A percentile compares a stretch with the other conserved stretches of the same genome.
Conservation (phyloP, 2,888 invertebrate species). For the Trissolcus brochymenae region DNA sequence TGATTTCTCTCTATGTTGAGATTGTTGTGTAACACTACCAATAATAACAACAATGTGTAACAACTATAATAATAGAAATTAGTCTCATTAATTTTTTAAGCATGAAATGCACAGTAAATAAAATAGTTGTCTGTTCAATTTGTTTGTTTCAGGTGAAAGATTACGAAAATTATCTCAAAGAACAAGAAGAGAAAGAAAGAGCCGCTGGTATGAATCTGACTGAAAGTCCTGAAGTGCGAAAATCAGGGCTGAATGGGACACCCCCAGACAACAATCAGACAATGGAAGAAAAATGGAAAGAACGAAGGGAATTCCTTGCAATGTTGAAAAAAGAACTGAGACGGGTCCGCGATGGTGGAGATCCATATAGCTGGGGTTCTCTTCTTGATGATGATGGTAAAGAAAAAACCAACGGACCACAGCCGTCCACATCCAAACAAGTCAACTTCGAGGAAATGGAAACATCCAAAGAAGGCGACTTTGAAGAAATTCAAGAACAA, state of each 20-base stretch:
- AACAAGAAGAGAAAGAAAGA: conserved; percentile 70
- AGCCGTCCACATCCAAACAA: conserved; percentile 17
- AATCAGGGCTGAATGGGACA: conserved; percentile 39
- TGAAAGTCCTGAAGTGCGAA: conserved; percentile 28
- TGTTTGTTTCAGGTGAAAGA: conserved; percentile 64
- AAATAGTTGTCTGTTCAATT: no score
- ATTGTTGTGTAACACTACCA: no score
- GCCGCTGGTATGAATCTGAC: conserved; percentile 41
- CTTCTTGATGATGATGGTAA: conserved; percentile 68
- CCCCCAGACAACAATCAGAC: conserved; percentile 36
- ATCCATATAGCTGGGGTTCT: conserved; percentile 70
- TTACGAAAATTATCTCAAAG: conserved; percentile 70
- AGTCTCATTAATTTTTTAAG: no score
- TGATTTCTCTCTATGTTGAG: no score
- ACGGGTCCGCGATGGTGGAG: conserved; percentile 69
- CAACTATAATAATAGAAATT: no score
- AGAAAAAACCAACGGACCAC: conserved; percentile 72
- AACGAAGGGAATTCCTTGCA: conserved; percentile 71
- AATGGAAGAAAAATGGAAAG: conserved; percentile 66
- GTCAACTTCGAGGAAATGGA: conserved; percentile 3
- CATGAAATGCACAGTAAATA: no score
- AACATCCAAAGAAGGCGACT: conserved; percentile 11
- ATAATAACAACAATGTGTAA: no score
- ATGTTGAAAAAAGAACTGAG: conserved; percentile 72
- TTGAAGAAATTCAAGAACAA: conserved; percentile 10